Evolutionary conservation across 2,888 invertebrate genomes (phyloP).

Genomic region (Cheilosia scutellata): DNA sequence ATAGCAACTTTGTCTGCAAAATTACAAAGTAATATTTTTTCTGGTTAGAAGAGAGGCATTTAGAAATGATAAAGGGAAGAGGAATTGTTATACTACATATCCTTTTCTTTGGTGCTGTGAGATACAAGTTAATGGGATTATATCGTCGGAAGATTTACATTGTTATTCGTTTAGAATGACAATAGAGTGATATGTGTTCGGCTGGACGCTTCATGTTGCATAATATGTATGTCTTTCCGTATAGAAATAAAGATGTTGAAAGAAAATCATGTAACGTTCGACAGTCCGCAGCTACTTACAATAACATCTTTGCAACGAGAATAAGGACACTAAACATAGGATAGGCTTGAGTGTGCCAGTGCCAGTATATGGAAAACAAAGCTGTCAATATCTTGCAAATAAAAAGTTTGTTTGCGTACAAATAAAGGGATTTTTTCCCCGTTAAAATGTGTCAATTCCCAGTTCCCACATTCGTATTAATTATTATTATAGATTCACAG

Average conservation of each 20-base stretch:
- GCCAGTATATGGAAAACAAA: too few relatives aligned
- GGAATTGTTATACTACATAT: background rate
- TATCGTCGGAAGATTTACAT: constrained; percentile 13
- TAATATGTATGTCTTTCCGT: background rate
- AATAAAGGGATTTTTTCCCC: too few relatives aligned
- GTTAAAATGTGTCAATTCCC: too few relatives aligned
- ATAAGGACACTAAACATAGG: too few relatives aligned
- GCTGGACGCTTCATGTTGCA: background rate
- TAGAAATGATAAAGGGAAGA: background rate
- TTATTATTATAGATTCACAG: too few relatives aligned
- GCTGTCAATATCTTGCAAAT: too few relatives aligned
- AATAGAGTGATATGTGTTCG: background rate
- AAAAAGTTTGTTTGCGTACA: too few relatives aligned
- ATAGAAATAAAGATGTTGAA: background rate
- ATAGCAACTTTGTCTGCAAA: constrained; percentile 89
- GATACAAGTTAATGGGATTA: constrained; percentile 25
- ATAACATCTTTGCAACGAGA: too few relatives aligned
- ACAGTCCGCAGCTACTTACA: too few relatives aligned
- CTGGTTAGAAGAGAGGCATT: constrained; percentile 16
- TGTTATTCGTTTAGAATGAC: constrained; percentile 7
- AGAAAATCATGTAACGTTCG: too few relatives aligned
- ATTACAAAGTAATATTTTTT: constrained; percentile 63
- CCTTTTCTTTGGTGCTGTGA: background rate
- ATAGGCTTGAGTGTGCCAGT: too few relatives aligned
- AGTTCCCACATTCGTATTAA: too few relatives aligned